phyloP scores from a whole-genome alignment of 2,888 invertebrate genomes.

The Chalcosyrphus nemorum region DNA sequence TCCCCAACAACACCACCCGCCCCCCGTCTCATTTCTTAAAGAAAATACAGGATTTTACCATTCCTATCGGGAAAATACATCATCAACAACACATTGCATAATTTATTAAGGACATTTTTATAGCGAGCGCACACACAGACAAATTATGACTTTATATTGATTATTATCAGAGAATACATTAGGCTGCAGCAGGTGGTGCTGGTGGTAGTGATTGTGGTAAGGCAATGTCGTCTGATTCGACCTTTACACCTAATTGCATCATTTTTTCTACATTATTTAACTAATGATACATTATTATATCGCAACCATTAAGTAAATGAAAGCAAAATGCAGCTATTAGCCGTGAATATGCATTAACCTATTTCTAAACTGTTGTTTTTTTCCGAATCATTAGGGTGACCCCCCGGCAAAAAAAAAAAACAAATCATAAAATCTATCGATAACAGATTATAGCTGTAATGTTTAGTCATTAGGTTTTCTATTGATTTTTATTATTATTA shows the following conservation, averaged over 20 bases:
- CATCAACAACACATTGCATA: slow-evolving; percentile 41
- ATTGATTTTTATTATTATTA: slow-evolving; percentile 13
- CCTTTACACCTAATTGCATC: slow-evolving; percentile 30
- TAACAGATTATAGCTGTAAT: slow-evolving; percentile 24
- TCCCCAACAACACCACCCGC: not conserved
- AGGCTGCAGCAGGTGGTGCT: too few relatives aligned
- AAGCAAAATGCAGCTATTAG: slow-evolving; percentile 16
- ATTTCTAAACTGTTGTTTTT: slow-evolving; percentile 17
- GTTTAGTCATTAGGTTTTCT: not conserved
- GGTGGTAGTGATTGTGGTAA: too few relatives aligned
- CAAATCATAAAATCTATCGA: slow-evolving; percentile 28
- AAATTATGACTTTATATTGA: slow-evolving; percentile 53
- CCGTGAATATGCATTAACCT: slow-evolving; percentile 18
- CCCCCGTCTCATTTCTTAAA: not conserved
- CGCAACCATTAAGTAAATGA: not conserved
- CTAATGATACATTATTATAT: slow-evolving; percentile 5
- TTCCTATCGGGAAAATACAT: slow-evolving; percentile 25
- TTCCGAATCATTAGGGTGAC: not conserved
- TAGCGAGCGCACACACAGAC: slow-evolving; percentile 4
- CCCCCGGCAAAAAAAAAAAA: too few relatives aligned
- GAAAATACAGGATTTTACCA: not conserved
- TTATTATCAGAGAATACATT: slow-evolving; percentile 44
- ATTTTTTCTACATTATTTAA: not conserved
- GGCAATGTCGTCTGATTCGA: not conserved
- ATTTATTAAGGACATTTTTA: slow-evolving; percentile 46